Conservation (phyloP, 2,888 invertebrate genomes). For the Sympetrum striolatum region DNA sequence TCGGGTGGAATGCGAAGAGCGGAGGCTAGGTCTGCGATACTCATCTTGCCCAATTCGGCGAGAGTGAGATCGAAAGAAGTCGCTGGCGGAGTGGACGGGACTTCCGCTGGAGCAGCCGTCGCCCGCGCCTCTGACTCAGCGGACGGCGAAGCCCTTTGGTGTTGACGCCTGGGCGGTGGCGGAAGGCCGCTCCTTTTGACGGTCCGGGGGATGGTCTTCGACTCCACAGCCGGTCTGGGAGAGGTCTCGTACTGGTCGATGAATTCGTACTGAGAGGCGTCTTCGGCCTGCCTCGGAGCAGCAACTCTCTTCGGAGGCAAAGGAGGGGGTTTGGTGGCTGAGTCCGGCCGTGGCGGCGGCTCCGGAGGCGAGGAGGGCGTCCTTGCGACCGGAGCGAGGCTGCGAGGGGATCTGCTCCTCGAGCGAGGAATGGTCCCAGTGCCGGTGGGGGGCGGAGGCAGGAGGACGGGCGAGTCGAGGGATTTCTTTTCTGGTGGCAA, state of each 20-base stretch:
- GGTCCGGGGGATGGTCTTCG: slow-evolving; percentile 75
- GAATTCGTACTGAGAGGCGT: slow-evolving; percentile 62
- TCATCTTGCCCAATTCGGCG: slow-evolving; percentile 80
- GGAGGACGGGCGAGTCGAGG: slow-evolving; percentile 45
- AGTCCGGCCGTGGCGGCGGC: slow-evolving; percentile 73
- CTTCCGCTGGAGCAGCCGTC: slow-evolving; percentile 10
- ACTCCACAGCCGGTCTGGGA: slow-evolving; percentile 71
- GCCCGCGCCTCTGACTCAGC: slow-evolving; percentile 56
- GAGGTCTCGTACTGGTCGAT: slow-evolving; percentile 61
- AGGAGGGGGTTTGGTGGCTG: slow-evolving; percentile 73
- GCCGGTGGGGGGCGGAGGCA: slow-evolving; percentile 48
- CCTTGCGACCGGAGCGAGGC: slow-evolving; percentile 50
- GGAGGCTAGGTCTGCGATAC: slow-evolving; percentile 78
- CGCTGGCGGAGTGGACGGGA: slow-evolving; percentile 45
- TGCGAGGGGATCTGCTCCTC: slow-evolving; percentile 50
- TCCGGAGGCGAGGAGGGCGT: slow-evolving; percentile 61
- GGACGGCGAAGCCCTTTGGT: slow-evolving; percentile 35
- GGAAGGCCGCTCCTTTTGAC: slow-evolving; percentile 58
- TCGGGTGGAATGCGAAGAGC: slow-evolving; percentile 79
- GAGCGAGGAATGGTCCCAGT: slow-evolving; percentile 47
- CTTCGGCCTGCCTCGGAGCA: not conserved
- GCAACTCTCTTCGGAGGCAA: slow-evolving; percentile 73
- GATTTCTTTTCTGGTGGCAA: slow-evolving; percentile 68
- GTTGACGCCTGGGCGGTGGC: slow-evolving; percentile 60
- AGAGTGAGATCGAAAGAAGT: slow-evolving; percentile 74